Base-by-base conservation (phyloP, 2,888 invertebrate species). In the Thysanoteuthis rhombus region DNA sequence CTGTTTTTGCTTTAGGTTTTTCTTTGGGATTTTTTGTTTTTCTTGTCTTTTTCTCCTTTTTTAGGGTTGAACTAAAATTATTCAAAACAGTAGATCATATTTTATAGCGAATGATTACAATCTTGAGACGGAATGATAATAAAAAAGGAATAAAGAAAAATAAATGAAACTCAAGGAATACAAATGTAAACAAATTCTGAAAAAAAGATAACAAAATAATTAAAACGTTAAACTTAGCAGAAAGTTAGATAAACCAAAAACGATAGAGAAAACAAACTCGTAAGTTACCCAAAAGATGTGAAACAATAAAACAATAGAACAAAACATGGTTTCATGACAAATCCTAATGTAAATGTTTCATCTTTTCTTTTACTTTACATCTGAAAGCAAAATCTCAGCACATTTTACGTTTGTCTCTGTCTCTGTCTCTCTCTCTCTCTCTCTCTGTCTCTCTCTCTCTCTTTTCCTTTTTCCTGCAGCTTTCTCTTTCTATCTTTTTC, bases 41-140 rank as follows among this genome's bases (percentile, higher is more conserved):
- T 16, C 36, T n/a, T n/a, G 0, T 75, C 12, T 75, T 36, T 75
- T 36, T 36, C 16, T 12, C 8, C 10, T 75, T n/a, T 75, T 75
- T n/a, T n/a, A n/a, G 75, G 75, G 75, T 75, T n/a, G 36, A 75
- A 75, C 75, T 75, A 75, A 75, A 75, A 75, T 75, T 75, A n/a
- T 75, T 75, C 75, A 75, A 75, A 75, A 75, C 75, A 75, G 75
- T 75, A 75, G n/a, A 75, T 75, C 75, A 75, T 75, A 75, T 75
- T 75, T 75, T 75, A 75, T 75, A 75, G 75, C n/a, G 75, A 75
- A 75, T 75, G 75, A 75, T 75, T 75, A 75, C 75, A 75, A 75
- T 75, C 75, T 75, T 25, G 75, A 75, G 75, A 75, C 75, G 36
- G 75, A 75, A 75, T 75, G n/a, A 75, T n/a, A 6, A n/a, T 6